These are phyloP conservation scores for Prunella himalayana DNA, from an alignment of 2,113 vertebrate genomes.

Conservation along the genomic window DNA sequence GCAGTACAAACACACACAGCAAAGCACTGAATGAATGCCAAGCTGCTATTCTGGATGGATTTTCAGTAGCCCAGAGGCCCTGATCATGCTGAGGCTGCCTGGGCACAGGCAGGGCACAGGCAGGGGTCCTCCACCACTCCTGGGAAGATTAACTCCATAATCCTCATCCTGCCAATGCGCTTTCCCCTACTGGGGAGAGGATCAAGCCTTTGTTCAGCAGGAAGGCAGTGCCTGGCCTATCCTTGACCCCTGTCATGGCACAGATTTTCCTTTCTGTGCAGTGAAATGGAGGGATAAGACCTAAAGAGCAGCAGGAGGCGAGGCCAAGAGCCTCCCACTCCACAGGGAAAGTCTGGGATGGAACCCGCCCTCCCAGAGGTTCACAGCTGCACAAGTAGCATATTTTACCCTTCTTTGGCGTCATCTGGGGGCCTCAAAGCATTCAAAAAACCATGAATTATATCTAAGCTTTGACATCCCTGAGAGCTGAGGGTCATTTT, in stretches of 20 bases:
- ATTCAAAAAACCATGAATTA: not conserved
- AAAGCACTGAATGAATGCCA: not conserved
- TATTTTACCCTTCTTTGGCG: slow-evolving; percentile 56
- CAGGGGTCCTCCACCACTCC: not conserved
- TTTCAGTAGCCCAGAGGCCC: not conserved
- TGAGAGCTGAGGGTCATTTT: not conserved
- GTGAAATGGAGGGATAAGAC: not conserved
- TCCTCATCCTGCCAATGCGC: not conserved
- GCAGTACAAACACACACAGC: too few species aligned
- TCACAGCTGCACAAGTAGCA: not conserved
- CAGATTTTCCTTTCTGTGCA: not conserved
- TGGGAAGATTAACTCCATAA: not conserved
- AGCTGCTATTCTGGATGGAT: not conserved
- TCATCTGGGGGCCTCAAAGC: not conserved
- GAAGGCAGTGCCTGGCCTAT: not conserved
- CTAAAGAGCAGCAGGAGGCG: not conserved
- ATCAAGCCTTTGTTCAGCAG: not conserved
- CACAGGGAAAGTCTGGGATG: not conserved
- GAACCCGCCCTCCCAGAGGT: not conserved
- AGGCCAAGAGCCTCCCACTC: not conserved
- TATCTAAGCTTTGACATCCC: not conserved
- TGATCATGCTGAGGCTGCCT: not conserved
- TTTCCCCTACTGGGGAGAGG: not conserved
- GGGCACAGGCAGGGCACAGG: not conserved
- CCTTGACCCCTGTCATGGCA: not conserved